Base-by-base conservation (phyloP, 2,888 invertebrate species). In the Harpalus rufipes region DNA sequence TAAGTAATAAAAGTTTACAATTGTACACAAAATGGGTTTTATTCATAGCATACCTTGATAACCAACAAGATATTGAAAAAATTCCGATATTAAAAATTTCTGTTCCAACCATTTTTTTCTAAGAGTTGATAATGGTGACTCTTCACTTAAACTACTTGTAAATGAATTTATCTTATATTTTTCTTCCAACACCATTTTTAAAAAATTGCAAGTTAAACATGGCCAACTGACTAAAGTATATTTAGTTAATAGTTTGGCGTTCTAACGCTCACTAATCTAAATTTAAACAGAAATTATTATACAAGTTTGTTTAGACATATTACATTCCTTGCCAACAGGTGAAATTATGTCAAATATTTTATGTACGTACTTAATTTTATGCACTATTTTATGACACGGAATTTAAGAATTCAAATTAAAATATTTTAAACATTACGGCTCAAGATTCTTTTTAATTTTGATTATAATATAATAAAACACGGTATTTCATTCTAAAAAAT, bases 11-110 rank as follows among this genome's bases (percentile, higher is more conserved):
- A 25, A 25, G 25, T 25, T 25, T 2, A 32, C 32, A 32, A 32
- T 32, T 32, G 32, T 6, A 4, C 32, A 5, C 32, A 32, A 32
- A 32, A 32, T 32, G 5, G 32, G 32, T 32, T 32, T 32, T 32
- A 7, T 59, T 59, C 14, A 59, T n/a, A 59, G n/a, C 59, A 59
- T 89, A 93, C 93, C 93, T 92, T 93, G 92, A 89, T 92, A 90
- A 18, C 90, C 90, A 18, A 92, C 91, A 25, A 93, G 88, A 88
- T 92, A 92, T 86, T 90, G 89, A 76, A 93, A 88, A 87, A 92
- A 93, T 80, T 92, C 91, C 1, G 90, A 89, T 85, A 92, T 90
- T 21, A 90, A 87, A 86, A 90, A 91, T 63, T 90, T 88, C 79
- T 89, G 87, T 12, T 86, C 80, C 32, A 87, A 86, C 90, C 91